Conservation (phyloP, 2,113 vertebrate species). For the Bostrychus sinensis region DNA sequence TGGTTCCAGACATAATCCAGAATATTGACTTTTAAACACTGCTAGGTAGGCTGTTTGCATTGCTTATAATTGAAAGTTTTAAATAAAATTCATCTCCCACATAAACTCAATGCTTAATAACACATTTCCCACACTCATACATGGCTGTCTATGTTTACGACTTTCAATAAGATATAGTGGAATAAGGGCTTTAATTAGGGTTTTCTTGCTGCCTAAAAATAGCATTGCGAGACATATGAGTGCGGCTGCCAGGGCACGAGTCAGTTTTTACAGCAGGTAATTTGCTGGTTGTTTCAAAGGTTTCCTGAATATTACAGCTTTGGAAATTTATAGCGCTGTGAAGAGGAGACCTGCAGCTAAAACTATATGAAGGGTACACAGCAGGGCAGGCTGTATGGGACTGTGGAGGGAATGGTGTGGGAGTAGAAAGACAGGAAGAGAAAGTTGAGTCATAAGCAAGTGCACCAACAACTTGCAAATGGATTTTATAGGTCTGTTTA, state of each 20-base stretch:
- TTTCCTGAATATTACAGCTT: conserved; percentile 68
- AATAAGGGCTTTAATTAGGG: conserved; percentile 70
- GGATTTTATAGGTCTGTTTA: background rate
- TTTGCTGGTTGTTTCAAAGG: conserved; percentile 80
- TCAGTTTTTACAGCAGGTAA: conserved; percentile 76
- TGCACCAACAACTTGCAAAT: background rate
- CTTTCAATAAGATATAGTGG: conserved; percentile 75
- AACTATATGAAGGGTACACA: conserved; percentile 42
- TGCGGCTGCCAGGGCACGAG: conserved; percentile 51
- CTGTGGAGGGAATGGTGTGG: background rate
- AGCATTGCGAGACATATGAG: conserved; percentile 44
- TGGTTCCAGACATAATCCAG: conserved; percentile 60
- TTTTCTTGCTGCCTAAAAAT: conserved; percentile 64
- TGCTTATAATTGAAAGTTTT: background rate
- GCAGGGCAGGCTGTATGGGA: background rate
- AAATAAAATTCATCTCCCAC: conserved; percentile 1
- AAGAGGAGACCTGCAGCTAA: conserved; percentile 53
- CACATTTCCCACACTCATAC: conserved; percentile 20
- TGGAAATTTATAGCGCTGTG: conserved; percentile 65
- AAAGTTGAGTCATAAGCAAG: background rate
- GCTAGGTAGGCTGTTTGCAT: background rate
- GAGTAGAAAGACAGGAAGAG: background rate
- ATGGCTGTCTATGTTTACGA: conserved; percentile 71
- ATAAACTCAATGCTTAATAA: background rate
- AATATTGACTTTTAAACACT: background rate